phyloP scores from a whole-genome alignment of 2,113 vertebrate species.

The Phrynocephalus versicolor region DNA sequence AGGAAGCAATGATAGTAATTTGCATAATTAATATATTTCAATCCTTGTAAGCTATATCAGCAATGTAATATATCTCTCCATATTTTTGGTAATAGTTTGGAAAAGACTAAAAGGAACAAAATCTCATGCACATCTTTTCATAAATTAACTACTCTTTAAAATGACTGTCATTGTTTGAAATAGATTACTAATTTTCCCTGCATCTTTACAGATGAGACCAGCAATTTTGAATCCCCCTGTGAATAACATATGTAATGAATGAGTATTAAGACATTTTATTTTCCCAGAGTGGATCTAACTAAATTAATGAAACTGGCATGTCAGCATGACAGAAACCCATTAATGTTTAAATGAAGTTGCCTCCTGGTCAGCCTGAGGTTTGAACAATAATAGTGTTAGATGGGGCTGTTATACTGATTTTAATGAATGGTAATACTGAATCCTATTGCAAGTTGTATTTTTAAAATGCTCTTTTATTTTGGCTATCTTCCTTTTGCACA shows the following conservation, averaged over 20 bases:
- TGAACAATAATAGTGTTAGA: constrained; percentile 33
- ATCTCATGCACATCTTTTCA: constrained; percentile 25
- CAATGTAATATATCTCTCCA: constrained; percentile 12
- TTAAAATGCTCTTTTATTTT: neutral
- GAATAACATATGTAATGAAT: constrained; percentile 49
- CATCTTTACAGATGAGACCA: constrained; percentile 61
- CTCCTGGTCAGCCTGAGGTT: constrained; percentile 48
- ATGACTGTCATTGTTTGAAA: constrained; percentile 60
- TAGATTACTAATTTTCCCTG: constrained; percentile 60
- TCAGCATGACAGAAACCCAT: constrained; percentile 59
- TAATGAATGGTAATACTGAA: constrained; percentile 35
- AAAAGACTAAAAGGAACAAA: constrained; percentile 38
- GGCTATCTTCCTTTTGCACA: neutral
- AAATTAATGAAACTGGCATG: constrained; percentile 67
- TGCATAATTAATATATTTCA: neutral
- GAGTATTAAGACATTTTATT: constrained; percentile 45
- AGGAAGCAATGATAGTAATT: neutral
- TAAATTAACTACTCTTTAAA: constrained; percentile 53
- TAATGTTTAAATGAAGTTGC: constrained; percentile 63
- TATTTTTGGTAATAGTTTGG: constrained; percentile 25
- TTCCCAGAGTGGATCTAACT: constrained; percentile 55
- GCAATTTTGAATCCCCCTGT: constrained; percentile 35
- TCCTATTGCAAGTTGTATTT: constrained; percentile 28
- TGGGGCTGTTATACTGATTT: constrained; percentile 47
- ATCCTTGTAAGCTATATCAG: neutral